phyloP scores from a whole-genome alignment of 2,888 invertebrate species.

The Drosophila fungiperda region DNA sequence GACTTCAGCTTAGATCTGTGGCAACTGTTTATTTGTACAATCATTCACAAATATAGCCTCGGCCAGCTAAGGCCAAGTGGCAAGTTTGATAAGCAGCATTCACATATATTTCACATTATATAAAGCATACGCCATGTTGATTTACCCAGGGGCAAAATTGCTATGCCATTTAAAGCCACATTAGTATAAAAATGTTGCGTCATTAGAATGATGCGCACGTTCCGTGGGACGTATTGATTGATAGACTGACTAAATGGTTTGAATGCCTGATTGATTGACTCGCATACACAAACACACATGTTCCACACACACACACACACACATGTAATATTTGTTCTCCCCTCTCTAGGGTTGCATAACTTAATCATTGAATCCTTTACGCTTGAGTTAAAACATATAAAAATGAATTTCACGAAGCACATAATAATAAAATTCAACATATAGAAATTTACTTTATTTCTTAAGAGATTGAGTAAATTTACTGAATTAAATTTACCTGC shows the following conservation, averaged over 20 bases:
- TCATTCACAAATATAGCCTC: constrained; percentile 4
- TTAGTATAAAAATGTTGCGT: constrained; percentile 67
- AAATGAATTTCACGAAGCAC: not conserved
- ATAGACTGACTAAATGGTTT: constrained; percentile 77
- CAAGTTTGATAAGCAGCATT: constrained; percentile 5
- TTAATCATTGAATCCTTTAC: not conserved
- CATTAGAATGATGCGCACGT: constrained; percentile 72
- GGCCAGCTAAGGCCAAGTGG: constrained; percentile 5
- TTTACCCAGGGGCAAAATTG: constrained; percentile 3
- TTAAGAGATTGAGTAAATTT: not conserved
- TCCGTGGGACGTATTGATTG: constrained; percentile 61
- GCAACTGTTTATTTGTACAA: constrained; percentile 38
- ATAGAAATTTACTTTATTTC: not conserved
- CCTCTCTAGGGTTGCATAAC: constrained; percentile 11
- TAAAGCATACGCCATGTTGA: constrained; percentile 34
- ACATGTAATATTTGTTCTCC: constrained; percentile 1
- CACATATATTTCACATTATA: constrained; percentile 1
- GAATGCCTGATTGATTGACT: constrained; percentile 78
- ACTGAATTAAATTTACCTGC: not conserved
- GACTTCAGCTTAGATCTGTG: constrained; percentile 14
- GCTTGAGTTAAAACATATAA: not conserved
- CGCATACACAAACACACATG: constrained; percentile 48
- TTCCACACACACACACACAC: constrained; percentile 6
- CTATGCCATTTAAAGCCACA: constrained; percentile 41
- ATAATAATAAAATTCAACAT: not conserved